Evolutionary conservation across 1,140 invertebrate genomes (phyloP).

Genomic region (Penaeus japonicus): DNA sequence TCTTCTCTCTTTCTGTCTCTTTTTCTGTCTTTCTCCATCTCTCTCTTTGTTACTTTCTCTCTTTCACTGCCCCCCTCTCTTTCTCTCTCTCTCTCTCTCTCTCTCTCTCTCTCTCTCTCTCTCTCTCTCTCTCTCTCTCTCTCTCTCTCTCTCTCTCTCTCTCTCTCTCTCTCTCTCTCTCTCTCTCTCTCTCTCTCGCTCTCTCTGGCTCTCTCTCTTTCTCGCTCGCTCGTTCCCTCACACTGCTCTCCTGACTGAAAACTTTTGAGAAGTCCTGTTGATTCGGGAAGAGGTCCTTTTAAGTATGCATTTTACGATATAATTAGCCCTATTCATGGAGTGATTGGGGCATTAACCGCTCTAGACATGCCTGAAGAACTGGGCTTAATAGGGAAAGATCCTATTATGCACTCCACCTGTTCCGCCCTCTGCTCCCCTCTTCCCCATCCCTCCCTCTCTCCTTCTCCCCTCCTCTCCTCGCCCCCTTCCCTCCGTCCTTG

Average conservation of each 20-base stretch:
- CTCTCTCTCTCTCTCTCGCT: too few relatives aligned
- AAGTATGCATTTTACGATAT: slow-evolving; percentile 53
- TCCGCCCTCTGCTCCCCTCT: neutral
- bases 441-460: neutral
- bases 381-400: slow-evolving; percentile 15
- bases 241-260: slow-evolving; percentile 9
- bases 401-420: neutral
- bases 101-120: neutral
- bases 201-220: neutral
- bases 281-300: slow-evolving; percentile 18
- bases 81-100: neutral
- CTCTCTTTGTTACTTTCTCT: too few relatives aligned
- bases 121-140: neutral
- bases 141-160: neutral
- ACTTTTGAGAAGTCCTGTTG: slow-evolving; percentile 20
- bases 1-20: too few relatives aligned
- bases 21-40: too few relatives aligned
- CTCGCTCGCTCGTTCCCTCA: neutral
- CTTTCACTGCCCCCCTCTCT: too few relatives aligned
- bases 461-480: neutral
- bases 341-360: slow-evolving; percentile 49
- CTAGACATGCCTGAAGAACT: slow-evolving; percentile 36
- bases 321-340: slow-evolving; percentile 51
- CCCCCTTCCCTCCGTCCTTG: neutral
- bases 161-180: neutral